Percentiles rank a stretch among this genome's conserved stretches.
These are phyloP conservation scores for Porites evermanni DNA, from an alignment of 92 coral and sea anemone genomes.

Conservation along the genomic window DNA sequence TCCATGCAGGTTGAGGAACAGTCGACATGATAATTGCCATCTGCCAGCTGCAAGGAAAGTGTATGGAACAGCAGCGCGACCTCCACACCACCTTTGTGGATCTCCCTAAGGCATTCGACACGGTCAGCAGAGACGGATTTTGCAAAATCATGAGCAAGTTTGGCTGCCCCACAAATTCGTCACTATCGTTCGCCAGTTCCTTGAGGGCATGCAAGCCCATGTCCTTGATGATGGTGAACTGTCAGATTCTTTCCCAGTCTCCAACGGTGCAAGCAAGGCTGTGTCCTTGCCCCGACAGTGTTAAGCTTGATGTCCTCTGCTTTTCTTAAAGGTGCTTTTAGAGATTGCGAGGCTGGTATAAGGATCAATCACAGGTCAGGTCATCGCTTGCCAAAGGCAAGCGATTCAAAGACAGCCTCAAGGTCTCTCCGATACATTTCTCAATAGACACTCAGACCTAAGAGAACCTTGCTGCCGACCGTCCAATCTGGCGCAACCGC, in stretches of 20 bases:
- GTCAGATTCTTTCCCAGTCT: slow-evolving; percentile 31
- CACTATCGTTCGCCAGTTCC: slow-evolving; percentile 36
- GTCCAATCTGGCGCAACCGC: too few relatives aligned
- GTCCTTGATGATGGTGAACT: slow-evolving; percentile 25
- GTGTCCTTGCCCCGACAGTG: slow-evolving; percentile 42
- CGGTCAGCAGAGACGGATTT: too few relatives aligned
- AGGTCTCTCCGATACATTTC: neutral
- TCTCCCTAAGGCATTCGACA: too few relatives aligned
- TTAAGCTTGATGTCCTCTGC: slow-evolving; percentile 44
- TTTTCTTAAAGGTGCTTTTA: slow-evolving; percentile 9
- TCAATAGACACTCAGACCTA: too few relatives aligned
- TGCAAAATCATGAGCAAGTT: slow-evolving; percentile 16
- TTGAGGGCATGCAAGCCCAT: slow-evolving; percentile 28
- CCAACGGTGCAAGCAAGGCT: slow-evolving; percentile 47
- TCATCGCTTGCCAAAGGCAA: slow-evolving; percentile 9
- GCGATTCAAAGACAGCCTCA: slow-evolving; percentile 1
- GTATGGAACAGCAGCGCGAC: too few relatives aligned
- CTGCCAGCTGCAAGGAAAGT: neutral
- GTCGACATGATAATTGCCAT: too few relatives aligned
- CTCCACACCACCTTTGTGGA: too few relatives aligned
- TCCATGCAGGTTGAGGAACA: too few relatives aligned
- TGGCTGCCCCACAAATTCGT: slow-evolving; percentile 31
- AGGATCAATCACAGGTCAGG: neutral
- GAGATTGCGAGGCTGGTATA: neutral
- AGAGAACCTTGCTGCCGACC: too few relatives aligned